Base-by-base conservation (phyloP, 2,113 vertebrate genomes). In the Dissostichus mawsoni region DNA sequence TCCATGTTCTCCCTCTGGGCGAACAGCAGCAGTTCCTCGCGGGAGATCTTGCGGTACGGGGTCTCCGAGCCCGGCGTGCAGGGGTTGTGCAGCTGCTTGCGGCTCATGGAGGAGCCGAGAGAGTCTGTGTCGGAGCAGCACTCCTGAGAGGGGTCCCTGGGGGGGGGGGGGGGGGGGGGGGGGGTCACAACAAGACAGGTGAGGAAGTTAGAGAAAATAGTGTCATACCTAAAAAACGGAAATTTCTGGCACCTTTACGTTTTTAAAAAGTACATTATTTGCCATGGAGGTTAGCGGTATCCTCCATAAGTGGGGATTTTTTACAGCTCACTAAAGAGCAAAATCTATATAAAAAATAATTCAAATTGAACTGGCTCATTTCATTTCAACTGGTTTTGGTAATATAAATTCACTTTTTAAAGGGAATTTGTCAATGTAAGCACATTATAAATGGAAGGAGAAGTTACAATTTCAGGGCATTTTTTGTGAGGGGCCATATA, bases 121-220 rank as follows among this genome's bases (percentile, higher is more conserved):
- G 97, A 98, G 94, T 99, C 98, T 80, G 96, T 95, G 93, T 98
- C 97, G 8, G 96, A 97, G 93, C 93, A 89, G 55, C 95, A 93
- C 84, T 99, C 98, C 86, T 96, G 96, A 73, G 90, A 81, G 74
- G 89, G 80, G 73, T 99, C 97, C 95, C 98, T 89, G 87, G 52
- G 62, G 84, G 62, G 48, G 51, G 29, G 87, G 5, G 87, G 52
- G 62, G 48, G 51, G 29, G 87, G 5, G 8, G 36, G 8, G 36
- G 1, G 36, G 36, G 36, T 36, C 36, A 36, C 36, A 36, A 29
- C 25, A 29, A 29, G 5, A 36, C 36, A 36, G 36, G 36, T 36
- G 6, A 36, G 7, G 36, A 36, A 8, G 36, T 36, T 36, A 36
- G 36, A 41, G 36, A 8, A 41, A 8, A 41, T 41, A 41, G 36